These are phyloP conservation scores for Drosophila atripex DNA, from an alignment of 2,888 invertebrate genomes.

Conservation along the genomic window DNA sequence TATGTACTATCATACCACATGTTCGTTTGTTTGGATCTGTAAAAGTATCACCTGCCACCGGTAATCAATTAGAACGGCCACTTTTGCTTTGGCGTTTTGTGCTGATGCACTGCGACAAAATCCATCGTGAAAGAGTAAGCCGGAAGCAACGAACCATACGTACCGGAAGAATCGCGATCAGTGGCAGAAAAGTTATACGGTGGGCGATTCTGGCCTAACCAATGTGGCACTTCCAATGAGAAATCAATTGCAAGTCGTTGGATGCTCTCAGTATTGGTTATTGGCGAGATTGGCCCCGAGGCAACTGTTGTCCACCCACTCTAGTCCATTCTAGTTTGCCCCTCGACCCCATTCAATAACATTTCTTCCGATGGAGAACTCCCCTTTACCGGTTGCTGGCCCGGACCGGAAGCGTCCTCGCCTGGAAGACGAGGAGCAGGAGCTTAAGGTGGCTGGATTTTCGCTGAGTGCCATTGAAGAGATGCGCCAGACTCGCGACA, in stretches of 20 bases:
- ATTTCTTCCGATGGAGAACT: neutral
- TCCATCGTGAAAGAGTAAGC: slow-evolving; percentile 79
- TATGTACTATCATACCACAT: neutral
- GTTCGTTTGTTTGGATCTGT: neutral
- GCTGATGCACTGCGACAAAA: slow-evolving; percentile 63
- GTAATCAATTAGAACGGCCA: slow-evolving; percentile 37
- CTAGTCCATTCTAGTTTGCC: slow-evolving; percentile 33
- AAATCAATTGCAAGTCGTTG: slow-evolving; percentile 82
- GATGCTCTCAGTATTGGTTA: slow-evolving; percentile 84
- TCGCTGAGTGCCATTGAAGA: slow-evolving; percentile 82
- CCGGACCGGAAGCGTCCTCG: slow-evolving; percentile 52
- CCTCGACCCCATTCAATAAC: neutral
- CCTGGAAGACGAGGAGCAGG: slow-evolving; percentile 59
- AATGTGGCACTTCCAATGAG: slow-evolving; percentile 84
- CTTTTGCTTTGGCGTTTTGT: slow-evolving; percentile 83
- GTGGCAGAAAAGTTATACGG: slow-evolving; percentile 29
- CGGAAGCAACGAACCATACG: slow-evolving; percentile 17
- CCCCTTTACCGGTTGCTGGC: neutral
- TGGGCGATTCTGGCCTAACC: slow-evolving; percentile 82
- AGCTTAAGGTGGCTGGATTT: slow-evolving; percentile 80
- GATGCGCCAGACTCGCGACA: slow-evolving; percentile 78
- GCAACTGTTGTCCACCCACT: slow-evolving; percentile 55
- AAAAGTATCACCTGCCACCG: neutral
- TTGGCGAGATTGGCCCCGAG: slow-evolving; percentile 81
- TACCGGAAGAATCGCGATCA: slow-evolving; percentile 28